Conservation (phyloP, 2,113 vertebrate species). For the Recurvirostra avosetta region DNA sequence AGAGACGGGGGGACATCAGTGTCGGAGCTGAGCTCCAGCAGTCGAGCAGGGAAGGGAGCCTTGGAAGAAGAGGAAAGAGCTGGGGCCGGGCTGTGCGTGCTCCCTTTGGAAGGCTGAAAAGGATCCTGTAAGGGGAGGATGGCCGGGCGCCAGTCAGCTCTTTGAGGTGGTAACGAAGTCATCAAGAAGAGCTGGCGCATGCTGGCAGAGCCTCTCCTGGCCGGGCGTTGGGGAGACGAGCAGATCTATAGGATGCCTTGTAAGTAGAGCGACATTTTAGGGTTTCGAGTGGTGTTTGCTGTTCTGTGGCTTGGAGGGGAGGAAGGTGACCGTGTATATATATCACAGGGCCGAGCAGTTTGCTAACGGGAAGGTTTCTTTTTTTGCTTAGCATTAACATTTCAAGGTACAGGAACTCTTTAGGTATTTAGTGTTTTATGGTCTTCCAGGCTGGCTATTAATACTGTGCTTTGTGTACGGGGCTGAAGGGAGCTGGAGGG, state of each 20-base stretch:
- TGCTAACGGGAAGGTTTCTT: neutral
- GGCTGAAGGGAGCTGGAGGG: neutral
- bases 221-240: neutral
- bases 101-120: slow-evolving; percentile 39
- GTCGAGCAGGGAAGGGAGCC: neutral
- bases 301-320: neutral
- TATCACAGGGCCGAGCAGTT: neutral
- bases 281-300: neutral
- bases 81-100: neutral
- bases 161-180: slow-evolving; percentile 60
- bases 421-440: slow-evolving; percentile 47
- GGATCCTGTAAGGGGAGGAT: slow-evolving; percentile 19
- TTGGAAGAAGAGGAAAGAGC: neutral
- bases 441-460: slow-evolving; percentile 13
- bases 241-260: neutral
- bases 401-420: slow-evolving; percentile 60
- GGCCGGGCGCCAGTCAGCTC: neutral
- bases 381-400: slow-evolving; percentile 6
- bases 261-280: neutral
- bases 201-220: neutral
- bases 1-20: too few species aligned
- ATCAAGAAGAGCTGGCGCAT: neutral
- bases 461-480: neutral
- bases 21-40: neutral
- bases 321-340: neutral